Conservation (phyloP, 2,888 invertebrate genomes). For the Camptogramma bilineatum region DNA sequence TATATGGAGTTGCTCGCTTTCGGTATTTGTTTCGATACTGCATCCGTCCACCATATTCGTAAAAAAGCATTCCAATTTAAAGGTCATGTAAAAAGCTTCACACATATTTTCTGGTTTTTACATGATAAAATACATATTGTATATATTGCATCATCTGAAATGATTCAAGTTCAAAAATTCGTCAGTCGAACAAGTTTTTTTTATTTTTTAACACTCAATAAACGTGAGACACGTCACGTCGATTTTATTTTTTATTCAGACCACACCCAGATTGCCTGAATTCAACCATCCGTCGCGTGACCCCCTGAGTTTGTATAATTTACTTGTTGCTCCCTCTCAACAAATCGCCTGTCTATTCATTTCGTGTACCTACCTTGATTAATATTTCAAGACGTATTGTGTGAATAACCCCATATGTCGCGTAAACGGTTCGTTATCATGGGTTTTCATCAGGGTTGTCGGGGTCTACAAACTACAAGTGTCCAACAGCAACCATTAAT, state of each 20-base stretch:
- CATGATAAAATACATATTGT: too few relatives aligned
- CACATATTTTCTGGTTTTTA: too few relatives aligned
- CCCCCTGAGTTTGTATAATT: slow-evolving; percentile 56
- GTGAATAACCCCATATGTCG: slow-evolving; percentile 33
- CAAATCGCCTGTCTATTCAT: slow-evolving; percentile 45
- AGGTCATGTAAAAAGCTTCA: too few relatives aligned
- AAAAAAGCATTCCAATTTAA: too few relatives aligned
- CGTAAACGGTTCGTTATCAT: slow-evolving; percentile 27
- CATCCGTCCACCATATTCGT: too few relatives aligned
- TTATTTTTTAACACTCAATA: background rate
- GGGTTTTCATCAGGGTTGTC: slow-evolving; percentile 30
- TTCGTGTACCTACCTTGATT: slow-evolving; percentile 27
- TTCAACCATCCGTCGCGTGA: slow-evolving; percentile 54
- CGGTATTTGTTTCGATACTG: too few relatives aligned
- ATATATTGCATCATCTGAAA: too few relatives aligned
- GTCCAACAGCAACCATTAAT: slow-evolving; percentile 21
- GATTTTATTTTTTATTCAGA: slow-evolving; percentile 10
- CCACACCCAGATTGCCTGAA: slow-evolving; percentile 39
- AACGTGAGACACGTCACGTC: slow-evolving; percentile 1
- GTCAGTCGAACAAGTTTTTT: background rate
- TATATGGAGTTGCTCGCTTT: too few relatives aligned
- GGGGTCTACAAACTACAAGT: slow-evolving; percentile 1
- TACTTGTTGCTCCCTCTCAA: slow-evolving; percentile 61
- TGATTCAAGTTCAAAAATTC: background rate
- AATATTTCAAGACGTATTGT: slow-evolving; percentile 34